A percentile compares a stretch with the other conserved stretches of the same genome.
phyloP scores from a whole-genome alignment of 2,888 invertebrate genomes.

The Taphrorychus bicolor region DNA sequence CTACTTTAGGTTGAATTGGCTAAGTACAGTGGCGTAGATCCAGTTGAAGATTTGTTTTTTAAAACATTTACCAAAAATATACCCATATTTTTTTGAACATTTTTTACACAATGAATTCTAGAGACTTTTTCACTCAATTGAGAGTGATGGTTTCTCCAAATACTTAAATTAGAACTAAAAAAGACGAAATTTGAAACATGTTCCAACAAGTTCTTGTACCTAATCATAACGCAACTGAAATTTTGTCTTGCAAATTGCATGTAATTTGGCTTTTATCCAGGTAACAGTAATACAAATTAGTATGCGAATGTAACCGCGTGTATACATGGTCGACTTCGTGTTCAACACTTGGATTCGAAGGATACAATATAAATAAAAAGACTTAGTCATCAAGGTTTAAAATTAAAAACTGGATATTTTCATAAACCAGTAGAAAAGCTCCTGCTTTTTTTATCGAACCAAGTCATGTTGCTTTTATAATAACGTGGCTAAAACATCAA shows the following conservation, averaged over 20 bases:
- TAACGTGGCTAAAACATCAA: not conserved
- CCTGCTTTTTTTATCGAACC: no score
- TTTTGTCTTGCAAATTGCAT: not conserved
- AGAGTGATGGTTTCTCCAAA: no score
- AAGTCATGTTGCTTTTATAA: no score
- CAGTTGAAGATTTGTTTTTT: no score
- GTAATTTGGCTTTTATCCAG: not conserved
- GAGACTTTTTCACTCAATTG: no score
- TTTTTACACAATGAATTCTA: no score
- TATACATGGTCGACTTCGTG: not conserved
- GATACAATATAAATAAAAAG: not conserved
- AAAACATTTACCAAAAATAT: no score
- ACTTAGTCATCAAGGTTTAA: not conserved
- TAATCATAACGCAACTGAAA: not conserved
- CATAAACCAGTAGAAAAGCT: no score
- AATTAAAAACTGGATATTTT: not conserved
- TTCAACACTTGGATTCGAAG: not conserved
- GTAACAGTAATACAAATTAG: not conserved
- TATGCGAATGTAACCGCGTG: not conserved
- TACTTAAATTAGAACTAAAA: no score
- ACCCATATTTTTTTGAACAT: no score
- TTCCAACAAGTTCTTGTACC: not conserved
- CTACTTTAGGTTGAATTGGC: not conserved
- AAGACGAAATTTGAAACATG: not conserved
- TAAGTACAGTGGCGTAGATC: not conserved